A percentile compares a stretch with the other conserved stretches of the same genome.
These are phyloP conservation scores for Eulemur rufifrons DNA, from an alignment of 2,113 vertebrate genomes.

Conservation along the genomic window DNA sequence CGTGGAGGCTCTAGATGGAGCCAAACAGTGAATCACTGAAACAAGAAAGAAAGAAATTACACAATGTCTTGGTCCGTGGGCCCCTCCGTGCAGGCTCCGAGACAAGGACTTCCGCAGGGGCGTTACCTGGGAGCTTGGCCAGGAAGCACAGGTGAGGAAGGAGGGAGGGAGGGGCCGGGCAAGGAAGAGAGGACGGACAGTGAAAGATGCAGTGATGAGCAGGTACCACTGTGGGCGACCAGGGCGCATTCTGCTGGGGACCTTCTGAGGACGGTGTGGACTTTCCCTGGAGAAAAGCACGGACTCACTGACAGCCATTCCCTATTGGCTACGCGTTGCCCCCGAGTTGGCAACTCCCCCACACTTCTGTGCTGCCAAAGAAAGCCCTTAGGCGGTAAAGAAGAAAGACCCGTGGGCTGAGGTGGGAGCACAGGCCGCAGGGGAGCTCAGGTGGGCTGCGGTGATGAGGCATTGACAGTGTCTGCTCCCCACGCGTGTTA, in stretches of 20 bases:
- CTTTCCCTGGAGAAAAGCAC: neutral
- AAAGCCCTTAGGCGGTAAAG: neutral
- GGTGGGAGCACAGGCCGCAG: fast-evolving
- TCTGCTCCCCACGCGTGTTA: neutral
- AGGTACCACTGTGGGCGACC: neutral
- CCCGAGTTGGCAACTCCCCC: neutral
- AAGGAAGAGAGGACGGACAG: neutral
- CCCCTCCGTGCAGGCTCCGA: neutral
- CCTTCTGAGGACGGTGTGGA: neutral
- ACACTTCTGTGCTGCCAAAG: neutral
- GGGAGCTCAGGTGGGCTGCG: neutral
- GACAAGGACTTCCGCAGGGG: neutral
- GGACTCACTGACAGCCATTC: neutral
- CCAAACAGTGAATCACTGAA: neutral
- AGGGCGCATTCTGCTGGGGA: neutral
- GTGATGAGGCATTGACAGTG: neutral
- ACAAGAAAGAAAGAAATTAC: neutral
- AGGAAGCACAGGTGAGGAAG: neutral
- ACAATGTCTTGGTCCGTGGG: too few species aligned
- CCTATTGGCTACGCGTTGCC: neutral
- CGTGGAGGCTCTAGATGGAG: neutral
- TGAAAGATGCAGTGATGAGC: neutral
- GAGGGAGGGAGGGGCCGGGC: neutral
- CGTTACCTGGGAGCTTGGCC: neutral
- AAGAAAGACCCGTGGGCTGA: neutral